Conservation (phyloP, 2,113 vertebrate genomes). For the Oxygymnocypris stewartii region DNA sequence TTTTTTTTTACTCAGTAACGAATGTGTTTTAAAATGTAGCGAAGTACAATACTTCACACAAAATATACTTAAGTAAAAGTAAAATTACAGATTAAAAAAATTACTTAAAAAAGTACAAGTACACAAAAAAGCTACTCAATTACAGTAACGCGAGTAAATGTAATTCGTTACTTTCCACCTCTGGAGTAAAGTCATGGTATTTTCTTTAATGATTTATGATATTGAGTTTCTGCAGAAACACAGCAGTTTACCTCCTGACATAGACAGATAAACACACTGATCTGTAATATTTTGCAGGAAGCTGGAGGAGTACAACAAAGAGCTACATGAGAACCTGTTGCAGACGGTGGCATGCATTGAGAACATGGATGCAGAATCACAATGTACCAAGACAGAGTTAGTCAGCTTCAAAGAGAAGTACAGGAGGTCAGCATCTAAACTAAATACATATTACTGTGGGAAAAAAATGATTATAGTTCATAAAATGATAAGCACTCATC, state of each 20-base stretch:
- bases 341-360: constrained; percentile 75
- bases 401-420: constrained; percentile 72
- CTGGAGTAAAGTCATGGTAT: not conserved
- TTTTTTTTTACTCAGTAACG: no score
- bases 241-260: not conserved
- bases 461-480: not conserved
- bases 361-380: constrained; percentile 72
- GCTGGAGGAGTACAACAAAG: constrained; percentile 72
- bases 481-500: not conserved
- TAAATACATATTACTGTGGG: not conserved
- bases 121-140: no score
- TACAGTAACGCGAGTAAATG: no score
- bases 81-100: no score
- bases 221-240: not conserved
- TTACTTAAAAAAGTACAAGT: no score
- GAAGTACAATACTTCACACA: no score
- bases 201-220: constrained; percentile 21
- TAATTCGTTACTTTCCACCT: no score
- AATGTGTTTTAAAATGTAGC: no score
- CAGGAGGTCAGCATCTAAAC: constrained; percentile 63
- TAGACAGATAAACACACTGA: not conserved
- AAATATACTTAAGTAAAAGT: no score
- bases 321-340: constrained; percentile 75
- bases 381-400: constrained; percentile 72
- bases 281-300: constrained; percentile 59